A percentile compares a stretch with the other conserved stretches of the same genome.
Conservation (phyloP, 2,113 vertebrate species). For the Theristicus caerulescens region DNA sequence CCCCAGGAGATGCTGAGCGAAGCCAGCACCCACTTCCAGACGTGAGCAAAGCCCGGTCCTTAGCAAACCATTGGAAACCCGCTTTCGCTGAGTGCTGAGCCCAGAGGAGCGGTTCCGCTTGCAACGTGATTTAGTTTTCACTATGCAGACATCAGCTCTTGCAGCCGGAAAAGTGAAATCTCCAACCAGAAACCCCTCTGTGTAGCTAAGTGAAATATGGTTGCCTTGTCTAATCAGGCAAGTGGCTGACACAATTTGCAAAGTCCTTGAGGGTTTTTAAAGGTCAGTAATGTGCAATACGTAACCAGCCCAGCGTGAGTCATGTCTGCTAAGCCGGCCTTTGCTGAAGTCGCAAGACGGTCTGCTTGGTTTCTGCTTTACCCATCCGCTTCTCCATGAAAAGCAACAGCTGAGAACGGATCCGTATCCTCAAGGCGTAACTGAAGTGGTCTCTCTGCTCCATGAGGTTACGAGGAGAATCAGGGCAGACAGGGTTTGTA, state of each 20-base stretch:
- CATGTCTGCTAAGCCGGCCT: not conserved
- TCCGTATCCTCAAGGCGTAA: accelerated
- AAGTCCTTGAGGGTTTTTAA: not conserved
- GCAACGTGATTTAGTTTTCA: not conserved
- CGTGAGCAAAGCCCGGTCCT: not conserved
- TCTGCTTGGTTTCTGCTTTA: not conserved
- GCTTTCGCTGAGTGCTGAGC: not conserved
- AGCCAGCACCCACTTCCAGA: not conserved
- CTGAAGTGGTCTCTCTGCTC: not conserved
- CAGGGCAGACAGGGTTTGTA: not conserved
- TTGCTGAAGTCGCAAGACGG: not conserved
- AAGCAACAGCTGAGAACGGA: not conserved
- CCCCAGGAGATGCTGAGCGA: not conserved
- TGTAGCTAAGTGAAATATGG: not conserved
- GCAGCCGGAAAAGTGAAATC: not conserved
- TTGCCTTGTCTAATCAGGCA: not conserved
- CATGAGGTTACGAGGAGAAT: not conserved
- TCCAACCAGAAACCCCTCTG: not conserved
- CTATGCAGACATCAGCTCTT: not conserved
- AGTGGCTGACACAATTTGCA: slow-evolving; percentile 16
- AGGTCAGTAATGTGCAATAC: not conserved
- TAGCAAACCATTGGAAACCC: not conserved
- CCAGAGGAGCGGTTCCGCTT: slow-evolving; percentile 14
- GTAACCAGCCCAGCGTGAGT: not conserved
- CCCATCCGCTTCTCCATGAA: not conserved